Evolutionary conservation across 1,140 invertebrate species (phyloP).

Genomic region (Andrena cerasifolii): DNA sequence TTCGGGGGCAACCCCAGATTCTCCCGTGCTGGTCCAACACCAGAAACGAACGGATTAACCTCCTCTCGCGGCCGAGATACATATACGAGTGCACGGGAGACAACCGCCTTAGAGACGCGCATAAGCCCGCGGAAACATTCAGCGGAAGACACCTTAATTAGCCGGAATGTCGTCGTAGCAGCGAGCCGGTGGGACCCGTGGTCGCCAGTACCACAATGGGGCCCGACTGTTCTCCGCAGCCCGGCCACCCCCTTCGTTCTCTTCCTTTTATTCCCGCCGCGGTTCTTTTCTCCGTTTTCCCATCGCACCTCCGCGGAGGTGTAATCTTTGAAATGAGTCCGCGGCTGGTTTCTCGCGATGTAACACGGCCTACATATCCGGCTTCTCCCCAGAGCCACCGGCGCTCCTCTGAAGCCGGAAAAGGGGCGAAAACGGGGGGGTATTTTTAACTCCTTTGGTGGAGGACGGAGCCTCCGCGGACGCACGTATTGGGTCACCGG

Average conservation of each 20-base stretch:
- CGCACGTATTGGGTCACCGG: constrained; percentile 46
- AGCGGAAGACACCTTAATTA: constrained; percentile 24
- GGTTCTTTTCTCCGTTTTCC: background rate
- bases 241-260: background rate
- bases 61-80: background rate
- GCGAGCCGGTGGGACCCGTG: too few species aligned
- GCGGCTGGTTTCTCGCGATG: background rate
- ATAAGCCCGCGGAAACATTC: constrained; percentile 3
- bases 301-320: background rate
- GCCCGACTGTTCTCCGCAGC: background rate
- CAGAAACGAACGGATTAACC: constrained; percentile 31
- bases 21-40: background rate
- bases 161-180: background rate
- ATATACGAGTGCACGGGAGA: background rate
- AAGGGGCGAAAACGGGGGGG: background rate
- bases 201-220: background rate
- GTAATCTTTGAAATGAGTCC: constrained; percentile 1
- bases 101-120: background rate
- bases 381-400: background rate
- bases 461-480: background rate
- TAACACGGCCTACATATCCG: constrained; percentile 1
- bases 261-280: background rate
- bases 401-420: background rate
- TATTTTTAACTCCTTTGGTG: background rate
- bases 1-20: background rate